Percentiles rank a stretch among this genome's conserved stretches.
These are phyloP conservation scores for Hylyphantes graminicola DNA, from an alignment of 1,140 invertebrate genomes.

Conservation along the genomic window DNA sequence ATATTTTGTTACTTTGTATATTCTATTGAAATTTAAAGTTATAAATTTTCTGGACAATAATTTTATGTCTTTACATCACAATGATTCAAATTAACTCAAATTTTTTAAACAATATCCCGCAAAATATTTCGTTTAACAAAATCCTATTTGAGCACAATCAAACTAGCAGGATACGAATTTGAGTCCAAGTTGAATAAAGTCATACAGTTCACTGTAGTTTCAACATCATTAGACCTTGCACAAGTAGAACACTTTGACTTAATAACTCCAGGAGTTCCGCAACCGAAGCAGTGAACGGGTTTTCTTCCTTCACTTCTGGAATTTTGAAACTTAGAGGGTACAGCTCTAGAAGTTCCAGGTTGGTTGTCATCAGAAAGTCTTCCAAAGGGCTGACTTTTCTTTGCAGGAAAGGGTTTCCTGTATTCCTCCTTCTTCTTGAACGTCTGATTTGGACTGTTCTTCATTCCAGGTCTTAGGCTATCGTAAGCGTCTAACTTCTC, in stretches of 20 bases:
- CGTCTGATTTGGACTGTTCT: not conserved
- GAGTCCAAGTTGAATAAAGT: constrained; percentile 5
- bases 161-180: not conserved
- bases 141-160: constrained; percentile 25
- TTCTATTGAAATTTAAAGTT: no score
- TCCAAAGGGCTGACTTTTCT: not conserved
- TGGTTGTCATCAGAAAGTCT: not conserved
- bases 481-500: not conserved
- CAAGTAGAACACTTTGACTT: no score
- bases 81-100: no score
- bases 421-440: not conserved
- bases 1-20: no score
- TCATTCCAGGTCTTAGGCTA: not conserved
- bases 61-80: no score
- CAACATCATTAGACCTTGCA: no score
- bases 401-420: no score
- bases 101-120: no score
- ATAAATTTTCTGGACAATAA: no score
- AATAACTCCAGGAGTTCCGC: no score
- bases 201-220: constrained; percentile 4
- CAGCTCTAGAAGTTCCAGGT: not conserved
- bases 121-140: no score
- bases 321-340: not conserved
- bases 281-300: not conserved
- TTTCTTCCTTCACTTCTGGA: constrained; percentile 2